phyloP scores from a whole-genome alignment of 2,888 invertebrate species.

The Chrysolina oricalcia region DNA sequence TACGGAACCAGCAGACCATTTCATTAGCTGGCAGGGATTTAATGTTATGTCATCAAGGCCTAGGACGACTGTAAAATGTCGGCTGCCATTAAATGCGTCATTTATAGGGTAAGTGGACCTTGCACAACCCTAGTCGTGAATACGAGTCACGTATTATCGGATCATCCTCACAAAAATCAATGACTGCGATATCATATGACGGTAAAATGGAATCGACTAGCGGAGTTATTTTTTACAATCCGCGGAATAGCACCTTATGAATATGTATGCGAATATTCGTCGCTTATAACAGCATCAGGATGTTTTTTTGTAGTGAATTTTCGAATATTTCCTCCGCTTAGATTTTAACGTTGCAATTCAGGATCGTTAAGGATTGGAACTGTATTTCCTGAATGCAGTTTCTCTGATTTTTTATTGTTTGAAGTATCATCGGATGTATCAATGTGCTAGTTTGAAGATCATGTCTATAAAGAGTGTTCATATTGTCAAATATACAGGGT shows the following conservation, averaged over 20 bases:
- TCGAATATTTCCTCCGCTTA: background rate
- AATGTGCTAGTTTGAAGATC: too few relatives aligned
- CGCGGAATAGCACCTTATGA: background rate
- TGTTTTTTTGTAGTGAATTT: background rate
- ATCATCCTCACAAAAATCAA: background rate
- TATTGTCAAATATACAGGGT: too few relatives aligned
- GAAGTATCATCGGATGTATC: too few relatives aligned
- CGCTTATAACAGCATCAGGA: background rate
- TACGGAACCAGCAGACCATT: background rate
- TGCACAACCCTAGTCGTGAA: background rate
- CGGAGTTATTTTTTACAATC: background rate
- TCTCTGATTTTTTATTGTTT: too few relatives aligned
- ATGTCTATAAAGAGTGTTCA: too few relatives aligned
- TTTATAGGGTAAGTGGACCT: background rate
- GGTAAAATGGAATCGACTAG: background rate
- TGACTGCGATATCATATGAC: background rate
- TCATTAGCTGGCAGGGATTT: background rate
- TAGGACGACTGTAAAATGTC: slow-evolving; percentile 10
- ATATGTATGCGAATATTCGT: background rate
- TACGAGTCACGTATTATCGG: slow-evolving; percentile 2
- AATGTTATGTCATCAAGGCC: background rate
- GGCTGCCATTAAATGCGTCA: slow-evolving; percentile 3
- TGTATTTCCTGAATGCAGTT: too few relatives aligned
- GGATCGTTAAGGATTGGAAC: too few relatives aligned
- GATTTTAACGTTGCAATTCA: too few relatives aligned